These are phyloP conservation scores for Eupithecia abbreviata DNA, from an alignment of 2,888 invertebrate genomes.

Conservation along the genomic window DNA sequence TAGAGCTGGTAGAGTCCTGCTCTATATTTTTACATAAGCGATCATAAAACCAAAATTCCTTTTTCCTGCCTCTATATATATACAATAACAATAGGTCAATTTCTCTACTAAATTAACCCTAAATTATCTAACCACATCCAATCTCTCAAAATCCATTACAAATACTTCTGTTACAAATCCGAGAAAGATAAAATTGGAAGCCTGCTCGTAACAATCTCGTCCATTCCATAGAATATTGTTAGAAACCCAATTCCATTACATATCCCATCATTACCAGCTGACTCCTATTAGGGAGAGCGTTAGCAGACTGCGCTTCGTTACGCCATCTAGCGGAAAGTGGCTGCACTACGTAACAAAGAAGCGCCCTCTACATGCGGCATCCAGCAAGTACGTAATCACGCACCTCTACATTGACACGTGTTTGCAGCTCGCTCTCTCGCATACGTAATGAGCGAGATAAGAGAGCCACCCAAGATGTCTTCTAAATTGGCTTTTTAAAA, in stretches of 20 bases:
- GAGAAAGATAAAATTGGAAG: constrained; percentile 26
- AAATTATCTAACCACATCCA: neutral
- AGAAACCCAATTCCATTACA: constrained; percentile 50
- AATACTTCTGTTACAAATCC: constrained; percentile 25
- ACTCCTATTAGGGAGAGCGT: constrained; percentile 46
- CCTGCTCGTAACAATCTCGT: constrained; percentile 38
- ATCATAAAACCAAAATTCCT: neutral
- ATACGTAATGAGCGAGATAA: constrained; percentile 66
- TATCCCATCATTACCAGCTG: constrained; percentile 59
- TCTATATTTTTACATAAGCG: neutral
- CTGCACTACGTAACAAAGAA: constrained; percentile 58
- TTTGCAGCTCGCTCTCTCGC: constrained; percentile 63
- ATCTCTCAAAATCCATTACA: constrained; percentile 7
- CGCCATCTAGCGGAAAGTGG: constrained; percentile 63
- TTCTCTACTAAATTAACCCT: neutral
- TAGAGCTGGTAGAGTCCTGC: neutral
- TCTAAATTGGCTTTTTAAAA: constrained; percentile 69
- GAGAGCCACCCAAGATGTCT: constrained; percentile 64
- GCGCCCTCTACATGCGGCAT: constrained; percentile 66
- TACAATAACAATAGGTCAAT: neutral
- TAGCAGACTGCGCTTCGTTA: constrained; percentile 35
- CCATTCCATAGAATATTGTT: constrained; percentile 40
- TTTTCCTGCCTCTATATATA: neutral
- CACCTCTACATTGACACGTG: constrained; percentile 61
- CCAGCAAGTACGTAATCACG: constrained; percentile 45